Evolutionary conservation across 1,140 invertebrate genomes (phyloP).

Genomic region (Choristoneura fumiferana): DNA sequence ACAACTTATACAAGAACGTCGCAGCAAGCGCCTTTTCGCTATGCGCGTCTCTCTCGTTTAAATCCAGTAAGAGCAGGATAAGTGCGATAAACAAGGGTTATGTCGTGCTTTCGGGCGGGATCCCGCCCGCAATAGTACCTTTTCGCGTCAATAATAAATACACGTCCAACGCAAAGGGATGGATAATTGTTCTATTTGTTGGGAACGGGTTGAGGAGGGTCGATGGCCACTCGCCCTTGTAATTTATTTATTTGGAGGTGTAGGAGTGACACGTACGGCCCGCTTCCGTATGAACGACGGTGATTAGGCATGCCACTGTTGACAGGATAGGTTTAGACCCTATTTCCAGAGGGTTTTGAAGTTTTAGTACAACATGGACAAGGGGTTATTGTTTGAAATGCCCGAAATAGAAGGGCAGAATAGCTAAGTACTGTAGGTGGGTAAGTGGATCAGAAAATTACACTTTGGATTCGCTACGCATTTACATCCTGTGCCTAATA

Average conservation of each 20-base stretch:
- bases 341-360: background rate
- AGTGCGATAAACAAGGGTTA: no score
- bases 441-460: no score
- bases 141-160: conserved; percentile 54
- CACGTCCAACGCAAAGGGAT: conserved; percentile 43
- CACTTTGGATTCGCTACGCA: no score
- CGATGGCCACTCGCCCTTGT: conserved; percentile 12
- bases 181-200: conserved; percentile 63
- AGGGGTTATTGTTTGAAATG: no score
- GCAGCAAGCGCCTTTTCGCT: no score
- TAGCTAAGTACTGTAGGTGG: no score
- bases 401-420: no score
- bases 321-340: conserved; percentile 8
- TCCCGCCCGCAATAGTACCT: conserved; percentile 17
- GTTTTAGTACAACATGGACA: no score
- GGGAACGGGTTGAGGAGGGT: conserved; percentile 20
- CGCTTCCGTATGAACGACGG: conserved; percentile 1
- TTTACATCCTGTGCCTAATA: no score
- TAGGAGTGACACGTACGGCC: conserved; percentile 13
- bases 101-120: background rate
- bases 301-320: conserved; percentile 11
- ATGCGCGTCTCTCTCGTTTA: no score
- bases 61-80: no score
- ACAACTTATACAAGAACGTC: no score
- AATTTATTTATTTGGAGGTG: conserved; percentile 22